Evolutionary conservation across 2,888 invertebrate species (phyloP).

Genomic region (Leptinotarsa tumamoca): DNA sequence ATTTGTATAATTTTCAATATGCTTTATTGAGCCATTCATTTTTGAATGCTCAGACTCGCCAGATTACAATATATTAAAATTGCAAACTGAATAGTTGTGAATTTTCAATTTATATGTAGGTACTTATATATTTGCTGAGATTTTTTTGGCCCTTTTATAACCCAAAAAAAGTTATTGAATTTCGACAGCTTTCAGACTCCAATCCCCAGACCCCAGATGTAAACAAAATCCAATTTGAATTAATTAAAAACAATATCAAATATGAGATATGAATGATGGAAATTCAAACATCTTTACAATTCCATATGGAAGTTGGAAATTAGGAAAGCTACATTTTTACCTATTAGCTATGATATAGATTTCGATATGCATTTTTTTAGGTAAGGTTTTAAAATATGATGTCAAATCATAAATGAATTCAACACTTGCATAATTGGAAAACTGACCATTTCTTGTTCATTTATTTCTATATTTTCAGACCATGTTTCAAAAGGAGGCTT

Average conservation of each 20-base stretch:
- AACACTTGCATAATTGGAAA: too few relatives aligned
- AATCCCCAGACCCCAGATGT: not conserved
- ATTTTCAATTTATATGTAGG: too few relatives aligned
- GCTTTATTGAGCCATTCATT: too few relatives aligned
- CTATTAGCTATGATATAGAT: not conserved
- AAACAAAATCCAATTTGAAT: not conserved
- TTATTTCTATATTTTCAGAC: conserved; percentile 19
- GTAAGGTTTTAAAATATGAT: not conserved
- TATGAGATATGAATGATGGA: conserved; percentile 2
- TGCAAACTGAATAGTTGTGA: too few relatives aligned
- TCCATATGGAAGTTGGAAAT: not conserved
- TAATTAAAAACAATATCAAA: not conserved
- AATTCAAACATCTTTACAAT: not conserved
- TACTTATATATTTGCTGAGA: too few relatives aligned
- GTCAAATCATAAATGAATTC: not conserved
- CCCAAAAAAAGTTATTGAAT: too few relatives aligned
- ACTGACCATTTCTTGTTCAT: too few relatives aligned
- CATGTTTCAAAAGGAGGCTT: conserved; percentile 22
- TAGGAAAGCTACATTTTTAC: not conserved
- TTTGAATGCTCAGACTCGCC: too few relatives aligned
- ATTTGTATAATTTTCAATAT: too few relatives aligned
- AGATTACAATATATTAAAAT: too few relatives aligned
- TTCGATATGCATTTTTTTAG: conserved; percentile 1
- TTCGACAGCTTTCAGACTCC: too few relatives aligned
- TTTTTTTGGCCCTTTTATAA: too few relatives aligned